These are phyloP conservation scores for Crossocerus cetratus DNA, from an alignment of 2,888 invertebrate genomes.

Conservation along the genomic window DNA sequence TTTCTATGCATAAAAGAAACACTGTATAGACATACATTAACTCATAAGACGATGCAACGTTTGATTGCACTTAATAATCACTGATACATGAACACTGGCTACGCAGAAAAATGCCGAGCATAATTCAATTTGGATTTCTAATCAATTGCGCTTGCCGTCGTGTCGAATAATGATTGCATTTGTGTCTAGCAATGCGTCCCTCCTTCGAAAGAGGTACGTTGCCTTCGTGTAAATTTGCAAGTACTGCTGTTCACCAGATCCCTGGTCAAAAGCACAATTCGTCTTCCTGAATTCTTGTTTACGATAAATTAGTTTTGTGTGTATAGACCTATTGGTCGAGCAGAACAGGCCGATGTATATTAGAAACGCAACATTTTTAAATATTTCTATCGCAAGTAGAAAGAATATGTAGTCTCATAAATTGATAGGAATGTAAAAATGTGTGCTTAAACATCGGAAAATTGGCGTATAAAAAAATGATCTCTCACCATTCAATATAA, in stretches of 20 bases:
- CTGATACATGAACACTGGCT: constrained; percentile 14
- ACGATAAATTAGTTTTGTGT: neutral
- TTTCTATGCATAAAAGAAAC: too few species aligned
- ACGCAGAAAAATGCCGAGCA: constrained; percentile 27
- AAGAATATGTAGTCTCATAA: constrained; percentile 5
- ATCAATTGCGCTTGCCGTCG: neutral
- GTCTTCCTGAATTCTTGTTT: neutral
- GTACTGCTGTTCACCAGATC: neutral
- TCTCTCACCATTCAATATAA: neutral
- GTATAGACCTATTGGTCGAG: neutral
- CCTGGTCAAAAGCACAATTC: neutral
- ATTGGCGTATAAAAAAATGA: neutral
- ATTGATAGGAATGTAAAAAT: constrained; percentile 32
- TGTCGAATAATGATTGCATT: constrained; percentile 11
- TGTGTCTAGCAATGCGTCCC: constrained; percentile 22
- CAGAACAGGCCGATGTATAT: neutral
- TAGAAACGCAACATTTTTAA: neutral
- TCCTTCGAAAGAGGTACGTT: neutral
- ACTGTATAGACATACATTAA: too few species aligned
- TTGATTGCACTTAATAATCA: neutral
- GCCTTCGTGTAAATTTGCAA: neutral
- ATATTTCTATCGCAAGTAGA: neutral
- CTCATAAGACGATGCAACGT: neutral
- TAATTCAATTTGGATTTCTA: constrained; percentile 10
- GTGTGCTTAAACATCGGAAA: constrained; percentile 10